phyloP scores from a whole-genome alignment of 1,140 invertebrate genomes.

The Aphaenogaster rudis region DNA sequence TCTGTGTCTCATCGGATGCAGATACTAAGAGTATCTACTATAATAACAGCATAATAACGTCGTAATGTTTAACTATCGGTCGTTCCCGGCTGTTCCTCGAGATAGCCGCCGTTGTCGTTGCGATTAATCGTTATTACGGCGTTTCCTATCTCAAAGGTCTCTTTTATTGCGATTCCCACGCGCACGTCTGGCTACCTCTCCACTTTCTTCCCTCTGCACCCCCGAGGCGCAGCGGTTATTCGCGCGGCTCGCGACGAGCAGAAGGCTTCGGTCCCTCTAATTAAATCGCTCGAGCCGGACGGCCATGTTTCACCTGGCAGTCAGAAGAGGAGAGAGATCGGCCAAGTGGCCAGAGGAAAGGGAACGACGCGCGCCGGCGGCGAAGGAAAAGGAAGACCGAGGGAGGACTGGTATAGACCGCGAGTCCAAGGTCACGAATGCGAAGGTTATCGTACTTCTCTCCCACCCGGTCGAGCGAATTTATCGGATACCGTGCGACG shows the following conservation, averaged over 20 bases:
- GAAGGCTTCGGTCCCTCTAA: slow-evolving; percentile 68
- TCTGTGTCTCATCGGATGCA: neutral
- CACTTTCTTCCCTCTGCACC: slow-evolving; percentile 22
- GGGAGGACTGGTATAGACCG: slow-evolving; percentile 48
- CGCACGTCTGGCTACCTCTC: neutral
- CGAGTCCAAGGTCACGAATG: slow-evolving; percentile 83
- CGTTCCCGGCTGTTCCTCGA: slow-evolving; percentile 21
- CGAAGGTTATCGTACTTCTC: slow-evolving; percentile 82
- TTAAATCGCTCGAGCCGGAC: slow-evolving; percentile 65
- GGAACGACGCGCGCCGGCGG: slow-evolving; percentile 25
- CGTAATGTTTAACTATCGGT: slow-evolving; percentile 29
- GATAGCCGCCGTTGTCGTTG: neutral
- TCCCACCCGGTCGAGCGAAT: slow-evolving; percentile 68
- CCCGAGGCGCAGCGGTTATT: slow-evolving; percentile 19
- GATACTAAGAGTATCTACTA: neutral
- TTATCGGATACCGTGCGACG: slow-evolving; percentile 68
- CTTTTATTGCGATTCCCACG: slow-evolving; percentile 54
- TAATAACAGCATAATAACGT: slow-evolving; percentile 38
- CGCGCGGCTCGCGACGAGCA: slow-evolving; percentile 35
- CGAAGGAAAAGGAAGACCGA: slow-evolving; percentile 48
- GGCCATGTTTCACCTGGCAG: slow-evolving; percentile 76
- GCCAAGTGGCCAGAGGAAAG: slow-evolving; percentile 39
- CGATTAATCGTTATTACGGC: slow-evolving; percentile 46
- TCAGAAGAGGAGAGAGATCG: slow-evolving; percentile 32
- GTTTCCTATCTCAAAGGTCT: slow-evolving; percentile 35